A percentile compares a stretch with the other conserved stretches of the same genome.
phyloP scores from a whole-genome alignment of 1,140 invertebrate species.

The Paracyclopina nana region DNA sequence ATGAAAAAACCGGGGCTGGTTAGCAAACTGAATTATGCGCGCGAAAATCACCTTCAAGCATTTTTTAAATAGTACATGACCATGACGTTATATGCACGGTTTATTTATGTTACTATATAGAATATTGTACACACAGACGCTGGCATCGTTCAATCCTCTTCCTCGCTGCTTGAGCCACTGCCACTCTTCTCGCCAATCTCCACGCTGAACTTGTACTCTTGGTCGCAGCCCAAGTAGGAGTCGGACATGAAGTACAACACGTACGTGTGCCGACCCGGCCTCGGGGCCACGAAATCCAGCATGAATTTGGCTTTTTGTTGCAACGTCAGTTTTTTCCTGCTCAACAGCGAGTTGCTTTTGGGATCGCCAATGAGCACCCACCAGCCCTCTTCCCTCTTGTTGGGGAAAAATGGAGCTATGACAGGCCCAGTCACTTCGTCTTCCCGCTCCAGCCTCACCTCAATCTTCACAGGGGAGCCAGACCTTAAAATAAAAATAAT shows the following conservation, averaged over 20 bases:
- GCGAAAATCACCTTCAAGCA: too few relatives aligned
- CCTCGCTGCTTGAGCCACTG: constrained; percentile 19
- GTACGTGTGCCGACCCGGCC: constrained; percentile 40
- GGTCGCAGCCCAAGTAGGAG: constrained; percentile 93
- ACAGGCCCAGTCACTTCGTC: constrained; percentile 91
- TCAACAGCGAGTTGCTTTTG: constrained; percentile 75
- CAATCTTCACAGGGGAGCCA: constrained; percentile 59
- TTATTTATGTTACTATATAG: too few relatives aligned
- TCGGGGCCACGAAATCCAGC: constrained; percentile 81
- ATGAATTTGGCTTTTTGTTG: constrained; percentile 86
- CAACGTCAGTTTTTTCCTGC: constrained; percentile 82
- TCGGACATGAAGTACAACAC: constrained; percentile 98
- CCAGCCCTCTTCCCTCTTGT: constrained; percentile 40
- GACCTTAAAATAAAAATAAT: too few relatives aligned
- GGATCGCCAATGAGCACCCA: constrained; percentile 98
- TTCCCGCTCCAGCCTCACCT: constrained; percentile 83
- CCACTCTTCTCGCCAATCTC: constrained; percentile 40
- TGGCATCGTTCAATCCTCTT: too few relatives aligned
- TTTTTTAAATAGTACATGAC: too few relatives aligned
- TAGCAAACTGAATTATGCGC: too few relatives aligned
- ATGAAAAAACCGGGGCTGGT: too few relatives aligned
- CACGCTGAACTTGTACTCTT: constrained; percentile 73
- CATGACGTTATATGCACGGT: too few relatives aligned
- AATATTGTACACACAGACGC: too few relatives aligned
- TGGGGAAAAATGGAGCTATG: constrained; percentile 88